Conservation (phyloP, 2,113 vertebrate species). For the Dipodomys ordii region DNA sequence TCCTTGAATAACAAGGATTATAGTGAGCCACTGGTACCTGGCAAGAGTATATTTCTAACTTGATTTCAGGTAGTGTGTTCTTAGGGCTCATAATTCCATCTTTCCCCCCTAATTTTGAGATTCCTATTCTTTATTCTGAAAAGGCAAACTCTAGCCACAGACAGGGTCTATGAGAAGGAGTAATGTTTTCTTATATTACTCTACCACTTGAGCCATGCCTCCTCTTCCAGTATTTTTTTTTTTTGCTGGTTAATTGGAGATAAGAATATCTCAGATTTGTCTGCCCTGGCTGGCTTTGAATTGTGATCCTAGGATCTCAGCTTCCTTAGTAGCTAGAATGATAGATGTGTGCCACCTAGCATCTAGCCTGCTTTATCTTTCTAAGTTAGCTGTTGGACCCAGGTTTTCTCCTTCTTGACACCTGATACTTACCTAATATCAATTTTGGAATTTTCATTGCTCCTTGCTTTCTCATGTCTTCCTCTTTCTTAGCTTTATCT, state of each 20-base stretch:
- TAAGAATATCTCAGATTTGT: too few species aligned
- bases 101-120: not conserved
- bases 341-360: not conserved
- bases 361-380: too few species aligned
- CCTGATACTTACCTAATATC: not conserved
- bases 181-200: not conserved
- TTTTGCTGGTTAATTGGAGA: not conserved
- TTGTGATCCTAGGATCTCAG: not conserved
- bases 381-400: too few species aligned
- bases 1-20: too few species aligned
- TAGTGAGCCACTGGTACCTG: too few species aligned
- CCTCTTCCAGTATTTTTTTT: too few species aligned
- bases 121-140: not conserved
- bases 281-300: not conserved
- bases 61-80: not conserved
- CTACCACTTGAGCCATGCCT: too few species aligned
- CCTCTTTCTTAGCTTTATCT: not conserved
- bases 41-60: conserved; percentile 3
- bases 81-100: not conserved
- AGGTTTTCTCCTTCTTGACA: too few species aligned
- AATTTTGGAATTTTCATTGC: not conserved
- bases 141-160: not conserved
- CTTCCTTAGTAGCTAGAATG: not conserved
- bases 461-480: not conserved
- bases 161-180: not conserved